Percentiles rank a stretch among this genome's conserved stretches.
Evolutionary conservation across 1,140 invertebrate genomes (phyloP).

Genomic region (Oreohelix idahoensis): DNA sequence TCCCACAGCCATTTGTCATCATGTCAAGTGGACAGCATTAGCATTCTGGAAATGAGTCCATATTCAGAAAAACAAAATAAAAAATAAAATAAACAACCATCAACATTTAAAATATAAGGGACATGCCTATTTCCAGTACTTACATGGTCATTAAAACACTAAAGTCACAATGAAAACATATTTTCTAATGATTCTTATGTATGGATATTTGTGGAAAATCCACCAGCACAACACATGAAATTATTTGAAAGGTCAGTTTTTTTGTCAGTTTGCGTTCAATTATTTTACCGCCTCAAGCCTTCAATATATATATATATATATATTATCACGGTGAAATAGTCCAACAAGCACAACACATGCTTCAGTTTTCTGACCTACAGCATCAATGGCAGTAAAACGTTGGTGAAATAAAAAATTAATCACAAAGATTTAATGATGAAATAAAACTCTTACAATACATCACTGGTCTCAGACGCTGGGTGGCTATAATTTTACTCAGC

Average conservation of each 20-base stretch:
- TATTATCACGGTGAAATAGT: too few species aligned
- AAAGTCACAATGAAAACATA: neutral
- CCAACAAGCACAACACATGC: too few species aligned
- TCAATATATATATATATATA: too few species aligned
- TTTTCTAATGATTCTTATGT: neutral
- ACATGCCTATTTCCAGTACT: too few species aligned
- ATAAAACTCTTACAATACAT: neutral
- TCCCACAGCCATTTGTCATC: constrained; percentile 14
- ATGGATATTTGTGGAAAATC: neutral
- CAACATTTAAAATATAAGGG: neutral
- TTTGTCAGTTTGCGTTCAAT: too few species aligned
- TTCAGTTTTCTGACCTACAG: too few species aligned
- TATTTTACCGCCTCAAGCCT: too few species aligned
- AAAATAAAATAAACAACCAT: neutral
- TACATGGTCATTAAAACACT: neutral
- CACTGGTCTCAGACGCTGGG: neutral
- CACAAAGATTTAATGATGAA: neutral
- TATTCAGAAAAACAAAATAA: too few species aligned
- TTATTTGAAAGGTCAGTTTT: neutral
- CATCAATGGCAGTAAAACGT: too few species aligned
- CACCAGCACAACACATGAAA: neutral
- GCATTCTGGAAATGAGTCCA: neutral
- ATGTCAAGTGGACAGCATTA: neutral
- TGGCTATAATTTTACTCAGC: neutral
- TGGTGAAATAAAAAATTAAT: neutral